Conservation (phyloP, 2,888 invertebrate genomes). For the Neuroscelio doddi region DNA sequence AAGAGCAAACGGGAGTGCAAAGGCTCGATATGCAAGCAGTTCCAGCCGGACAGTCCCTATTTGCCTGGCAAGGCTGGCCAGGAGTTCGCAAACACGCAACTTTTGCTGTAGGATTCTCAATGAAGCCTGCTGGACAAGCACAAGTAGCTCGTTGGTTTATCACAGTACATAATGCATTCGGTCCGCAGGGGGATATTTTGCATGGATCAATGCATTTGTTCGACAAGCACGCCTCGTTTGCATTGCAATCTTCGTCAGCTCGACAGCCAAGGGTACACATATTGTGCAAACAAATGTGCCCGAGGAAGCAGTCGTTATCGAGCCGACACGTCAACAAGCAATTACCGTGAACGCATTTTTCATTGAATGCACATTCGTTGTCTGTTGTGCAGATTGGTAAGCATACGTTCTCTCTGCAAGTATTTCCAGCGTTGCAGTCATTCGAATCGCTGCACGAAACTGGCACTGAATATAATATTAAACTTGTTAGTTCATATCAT, state of each 20-base stretch:
- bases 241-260: conserved; percentile 89
- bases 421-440: conserved; percentile 82
- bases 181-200: conserved; percentile 84
- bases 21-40: conserved; percentile 82
- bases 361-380: conserved; percentile 90
- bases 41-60: conserved; percentile 82
- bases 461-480: conserved; percentile 76
- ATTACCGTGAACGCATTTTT: conserved; percentile 87
- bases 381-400: conserved; percentile 83
- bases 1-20: conserved; percentile 86
- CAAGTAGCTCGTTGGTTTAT: conserved; percentile 87
- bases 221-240: conserved; percentile 85
- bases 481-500: too few species aligned
- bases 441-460: conserved; percentile 80
- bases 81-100: conserved; percentile 90
- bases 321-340: conserved; percentile 92
- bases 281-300: conserved; percentile 89
- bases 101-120: conserved; percentile 90
- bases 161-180: conserved; percentile 86
- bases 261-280: conserved; percentile 91
- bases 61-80: conserved; percentile 82
- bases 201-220: conserved; percentile 89
- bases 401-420: conserved; percentile 88
- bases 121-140: conserved; percentile 84
- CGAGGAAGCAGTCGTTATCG: conserved; percentile 93